Evolutionary conservation across 2,797 vertebrate species (phyloP).

Genomic region (Rallus crepitans): DNA sequence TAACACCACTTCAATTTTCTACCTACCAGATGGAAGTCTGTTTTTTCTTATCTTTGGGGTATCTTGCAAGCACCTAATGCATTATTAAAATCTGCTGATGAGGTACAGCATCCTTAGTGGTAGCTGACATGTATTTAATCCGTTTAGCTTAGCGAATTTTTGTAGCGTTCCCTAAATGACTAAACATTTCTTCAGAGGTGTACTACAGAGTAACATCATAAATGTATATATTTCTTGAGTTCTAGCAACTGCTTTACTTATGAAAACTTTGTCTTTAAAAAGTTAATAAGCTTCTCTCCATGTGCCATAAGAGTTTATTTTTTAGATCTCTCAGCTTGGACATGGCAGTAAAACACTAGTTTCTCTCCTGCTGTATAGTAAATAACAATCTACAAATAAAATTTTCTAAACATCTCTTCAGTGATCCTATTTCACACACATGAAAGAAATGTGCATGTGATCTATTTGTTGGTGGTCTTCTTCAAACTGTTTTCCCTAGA

Average conservation of each 20-base stretch:
- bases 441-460: not conserved
- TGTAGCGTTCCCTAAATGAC: not conserved
- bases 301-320: not conserved
- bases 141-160: not conserved
- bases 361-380: not conserved
- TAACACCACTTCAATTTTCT: not conserved
- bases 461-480: conserved; percentile 48
- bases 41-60: not conserved
- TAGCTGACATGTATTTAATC: not conserved
- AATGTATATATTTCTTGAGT: not conserved
- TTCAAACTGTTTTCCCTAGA: not conserved
- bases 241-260: not conserved
- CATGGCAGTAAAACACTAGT: not conserved
- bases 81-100: not conserved
- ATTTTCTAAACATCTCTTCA: not conserved
- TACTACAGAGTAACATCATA: not conserved
- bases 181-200: not conserved
- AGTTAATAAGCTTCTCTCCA: not conserved
- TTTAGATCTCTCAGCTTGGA: not conserved
- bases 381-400: not conserved
- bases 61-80: not conserved
- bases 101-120: not conserved
- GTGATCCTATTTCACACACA: not conserved
- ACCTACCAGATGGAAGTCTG: not conserved
- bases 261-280: not conserved